Base-by-base conservation (phyloP, 2,797 vertebrate genomes). In the Labroides dimidiatus region DNA sequence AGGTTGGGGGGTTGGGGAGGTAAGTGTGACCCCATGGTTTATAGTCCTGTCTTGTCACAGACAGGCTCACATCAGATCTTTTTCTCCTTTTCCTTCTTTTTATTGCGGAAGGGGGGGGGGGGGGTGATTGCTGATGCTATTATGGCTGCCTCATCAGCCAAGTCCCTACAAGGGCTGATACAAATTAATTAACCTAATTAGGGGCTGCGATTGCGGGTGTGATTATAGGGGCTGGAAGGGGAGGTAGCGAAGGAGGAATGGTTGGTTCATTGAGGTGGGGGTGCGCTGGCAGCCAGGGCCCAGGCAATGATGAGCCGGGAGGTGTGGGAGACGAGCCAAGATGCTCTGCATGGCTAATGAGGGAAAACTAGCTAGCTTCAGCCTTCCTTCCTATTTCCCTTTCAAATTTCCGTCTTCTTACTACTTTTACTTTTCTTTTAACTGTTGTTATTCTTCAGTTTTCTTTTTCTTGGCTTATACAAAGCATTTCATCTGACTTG, bases 181-280 rank as follows among this genome's bases (percentile, higher is more conserved):
- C 97, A 98, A 98, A 99, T 99, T 98, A 99, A 99, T 99, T 98
- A 99, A 98, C 96, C 97, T 98, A 98, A 99, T 99, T 99, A 99
- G 97, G 96, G 96, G 95, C 96, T 98, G 96, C 98, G 97, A 98
- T 98, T 99, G 97, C 97, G 95, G 96, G 95, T 96, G 96, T 97
- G 97, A 98, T 99, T 98, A 93, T 92, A 89, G 90, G 90, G 92
- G 90, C 88, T 88, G 86, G 85, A 81, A 83, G 85, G 79, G 87
- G 84, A 79, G 78, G 85, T 70, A 74, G 75, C 52, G 65, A 74
- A 72, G 55, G 65, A 77, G 72, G 55, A 69, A 84, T 86, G 78
- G 80, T 77, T 69, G 80, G 77, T 67, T 88, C 63, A 44, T 62
- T 76, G 74, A 72, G 74, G 81, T 79, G 89, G 96, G 95, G 95